Percentiles rank a stretch among this genome's conserved stretches.
Evolutionary conservation across 2,888 invertebrate species (phyloP).

Genomic region (Harmothoe impar): DNA sequence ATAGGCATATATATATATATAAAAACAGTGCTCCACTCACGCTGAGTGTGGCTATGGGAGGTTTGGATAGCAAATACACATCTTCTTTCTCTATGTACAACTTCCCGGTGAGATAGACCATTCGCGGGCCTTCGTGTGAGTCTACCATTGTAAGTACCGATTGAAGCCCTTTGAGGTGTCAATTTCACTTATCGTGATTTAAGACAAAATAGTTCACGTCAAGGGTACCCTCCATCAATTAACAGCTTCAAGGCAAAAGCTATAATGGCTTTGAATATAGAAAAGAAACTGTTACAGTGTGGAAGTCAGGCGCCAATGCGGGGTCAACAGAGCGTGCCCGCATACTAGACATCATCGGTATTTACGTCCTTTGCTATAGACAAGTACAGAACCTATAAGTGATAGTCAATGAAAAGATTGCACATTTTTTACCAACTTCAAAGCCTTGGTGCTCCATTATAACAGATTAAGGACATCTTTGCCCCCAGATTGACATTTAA

Average conservation of each 20-base stretch:
- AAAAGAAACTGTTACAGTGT: not conserved
- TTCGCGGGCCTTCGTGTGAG: not conserved
- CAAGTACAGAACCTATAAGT: not conserved
- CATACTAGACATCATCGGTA: not conserved
- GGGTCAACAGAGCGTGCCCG: not conserved
- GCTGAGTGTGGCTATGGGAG: not conserved
- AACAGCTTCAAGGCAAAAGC: not conserved
- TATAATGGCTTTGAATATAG: not conserved
- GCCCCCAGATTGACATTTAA: not conserved
- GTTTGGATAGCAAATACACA: not conserved
- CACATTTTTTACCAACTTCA: not conserved
- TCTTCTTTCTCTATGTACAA: not conserved
- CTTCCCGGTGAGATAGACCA: not conserved
- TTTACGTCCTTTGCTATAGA: slow-evolving; percentile 15
- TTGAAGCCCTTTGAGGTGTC: not conserved
- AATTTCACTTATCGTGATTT: not conserved
- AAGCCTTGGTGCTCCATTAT: not conserved
- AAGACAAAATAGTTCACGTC: not conserved
- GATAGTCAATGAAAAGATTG: slow-evolving; percentile 2
- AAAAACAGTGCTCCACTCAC: not conserved
- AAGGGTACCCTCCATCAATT: not conserved
- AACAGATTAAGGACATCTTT: not conserved
- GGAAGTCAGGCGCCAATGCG: not conserved
- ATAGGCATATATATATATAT: not conserved
- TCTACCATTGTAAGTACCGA: not conserved